phyloP scores from a whole-genome alignment of 1,140 invertebrate genomes.

The Teleogryllus occipitalis region DNA sequence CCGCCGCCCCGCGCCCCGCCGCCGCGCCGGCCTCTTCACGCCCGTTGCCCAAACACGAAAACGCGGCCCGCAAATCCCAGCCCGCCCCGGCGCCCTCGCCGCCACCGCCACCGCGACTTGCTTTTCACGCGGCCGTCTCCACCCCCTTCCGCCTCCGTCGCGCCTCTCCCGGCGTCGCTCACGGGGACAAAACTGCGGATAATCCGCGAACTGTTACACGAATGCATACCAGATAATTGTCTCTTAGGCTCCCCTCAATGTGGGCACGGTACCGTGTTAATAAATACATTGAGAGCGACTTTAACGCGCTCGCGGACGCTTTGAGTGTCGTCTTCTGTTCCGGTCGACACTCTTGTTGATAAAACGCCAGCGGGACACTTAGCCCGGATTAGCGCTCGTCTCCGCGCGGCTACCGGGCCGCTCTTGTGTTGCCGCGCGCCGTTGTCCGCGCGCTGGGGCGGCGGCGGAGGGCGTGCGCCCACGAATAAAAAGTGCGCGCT shows the following conservation, averaged over 20 bases:
- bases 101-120: not conserved
- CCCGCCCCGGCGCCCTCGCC: too few relatives aligned
- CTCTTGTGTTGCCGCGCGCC: too few relatives aligned
- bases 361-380: not conserved
- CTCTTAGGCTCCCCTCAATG: not conserved
- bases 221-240: not conserved
- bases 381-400: not conserved
- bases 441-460: too few relatives aligned
- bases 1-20: too few relatives aligned
- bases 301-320: not conserved
- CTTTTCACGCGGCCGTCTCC: not conserved
- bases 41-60: not conserved
- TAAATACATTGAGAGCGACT: conserved; percentile 1
- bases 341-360: not conserved
- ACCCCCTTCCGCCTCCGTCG: too few relatives aligned
- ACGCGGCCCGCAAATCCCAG: not conserved
- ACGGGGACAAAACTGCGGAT: not conserved
- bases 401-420: too few relatives aligned
- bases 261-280: not conserved
- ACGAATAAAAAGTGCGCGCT: too few relatives aligned
- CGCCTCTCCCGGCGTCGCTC: too few relatives aligned
- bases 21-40: not conserved
- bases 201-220: not conserved
- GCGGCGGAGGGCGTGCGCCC: too few relatives aligned
- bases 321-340: not conserved